Evolutionary conservation across 1,140 invertebrate species (phyloP), one percentile per base, ranked within the genome.

Genomic region (Cotesia vestalis): DNA sequence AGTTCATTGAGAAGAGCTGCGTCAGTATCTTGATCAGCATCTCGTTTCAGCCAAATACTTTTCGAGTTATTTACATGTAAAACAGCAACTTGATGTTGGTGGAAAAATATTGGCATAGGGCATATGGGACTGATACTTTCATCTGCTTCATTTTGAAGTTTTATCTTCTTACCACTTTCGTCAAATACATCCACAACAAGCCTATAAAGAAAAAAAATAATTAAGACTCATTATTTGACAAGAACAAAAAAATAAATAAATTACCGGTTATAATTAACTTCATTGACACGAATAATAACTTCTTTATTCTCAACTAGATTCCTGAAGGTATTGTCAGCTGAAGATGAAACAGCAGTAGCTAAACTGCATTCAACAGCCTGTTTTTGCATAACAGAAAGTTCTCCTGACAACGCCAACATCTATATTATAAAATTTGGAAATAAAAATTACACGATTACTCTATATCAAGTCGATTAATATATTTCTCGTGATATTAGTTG

Each of bases 1-100:
- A 94, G 79, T 3, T 85, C 76, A 40, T 90, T 81, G 1, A 91
- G 73, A 3, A 93, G 75, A 14, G 75, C 69, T 3, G 82, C 77
- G 0, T 91, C 80, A 5, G 74, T 78, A 4, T 88, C 78, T 0
- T 79, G 73, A 72, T 90, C 88, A 0, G 77, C 62, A 0, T 78
- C 69, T 59, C 87, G 86, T 74, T 93, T 92, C 1, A 93, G 80
- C 80, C 90, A 93, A 1, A 93, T 77, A 55, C 88, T 88, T 59
- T 87, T 88, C 1, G 88, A 80, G 71, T 86, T 82, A 38, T 88
- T 87, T 0, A 86, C 75, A 64, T 89, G 86, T 0, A 87, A 82
- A 0, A 91, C 80, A 66, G 77, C 86, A 0, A 90, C 89, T 69
- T 71, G 84, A 76, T 86, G 85, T 75, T 82, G 86, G 72, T 88